phyloP scores from a whole-genome alignment of 2,797 vertebrate genomes.

The Graptemys geographica region DNA sequence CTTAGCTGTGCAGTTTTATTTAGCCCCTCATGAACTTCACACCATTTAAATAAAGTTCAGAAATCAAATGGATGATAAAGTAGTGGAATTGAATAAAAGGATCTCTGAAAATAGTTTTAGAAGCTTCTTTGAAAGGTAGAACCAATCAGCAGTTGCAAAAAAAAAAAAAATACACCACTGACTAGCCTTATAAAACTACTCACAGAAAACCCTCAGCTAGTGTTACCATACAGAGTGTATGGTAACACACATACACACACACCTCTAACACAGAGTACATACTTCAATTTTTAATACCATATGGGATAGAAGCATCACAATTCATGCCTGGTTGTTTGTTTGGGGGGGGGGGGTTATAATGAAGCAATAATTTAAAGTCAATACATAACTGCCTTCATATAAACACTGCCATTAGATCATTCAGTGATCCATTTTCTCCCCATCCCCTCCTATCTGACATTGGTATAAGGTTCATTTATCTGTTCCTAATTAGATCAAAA shows the following conservation, averaged over 20 bases:
- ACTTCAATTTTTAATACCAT: background rate
- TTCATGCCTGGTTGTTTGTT: background rate
- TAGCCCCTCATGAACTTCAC: slow-evolving; percentile 1
- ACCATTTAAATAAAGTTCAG: background rate
- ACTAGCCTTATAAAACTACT: slow-evolving; percentile 25
- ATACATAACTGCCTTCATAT: slow-evolving; percentile 11
- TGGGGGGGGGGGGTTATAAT: background rate
- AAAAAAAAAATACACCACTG: background rate
- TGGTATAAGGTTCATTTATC: background rate
- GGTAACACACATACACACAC: background rate
- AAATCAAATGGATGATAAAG: background rate
- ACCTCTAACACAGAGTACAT: background rate
- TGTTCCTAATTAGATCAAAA: background rate
- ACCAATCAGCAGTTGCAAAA: background rate
- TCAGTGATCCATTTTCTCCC: background rate
- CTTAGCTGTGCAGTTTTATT: background rate
- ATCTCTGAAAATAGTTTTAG: background rate
- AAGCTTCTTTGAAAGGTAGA: background rate
- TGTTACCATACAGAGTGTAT: background rate
- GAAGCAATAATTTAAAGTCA: slow-evolving; percentile 20
- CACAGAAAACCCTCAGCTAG: background rate
- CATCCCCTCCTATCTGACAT: background rate
- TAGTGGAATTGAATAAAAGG: background rate
- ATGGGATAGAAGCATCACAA: background rate
- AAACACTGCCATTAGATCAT: background rate